These are phyloP conservation scores for Congeria kusceri DNA, from an alignment of 2,888 invertebrate genomes.

Conservation along the genomic window DNA sequence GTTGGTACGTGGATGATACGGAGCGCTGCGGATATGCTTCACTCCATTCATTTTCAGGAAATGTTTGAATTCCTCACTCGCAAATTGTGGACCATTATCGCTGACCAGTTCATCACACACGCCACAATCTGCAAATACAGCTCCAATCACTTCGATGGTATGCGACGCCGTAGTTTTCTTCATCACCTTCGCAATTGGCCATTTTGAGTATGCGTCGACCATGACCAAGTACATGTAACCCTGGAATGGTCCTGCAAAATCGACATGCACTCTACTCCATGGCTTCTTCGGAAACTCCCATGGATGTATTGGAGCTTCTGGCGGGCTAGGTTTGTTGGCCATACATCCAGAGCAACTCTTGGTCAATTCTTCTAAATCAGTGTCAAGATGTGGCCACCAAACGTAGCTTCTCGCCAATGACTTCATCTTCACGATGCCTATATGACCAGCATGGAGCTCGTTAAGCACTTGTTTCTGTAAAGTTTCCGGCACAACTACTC, in stretches of 20 bases:
- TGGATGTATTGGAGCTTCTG: slow-evolving; percentile 65
- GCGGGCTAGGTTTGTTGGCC: slow-evolving; percentile 47
- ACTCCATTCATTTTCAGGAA: slow-evolving; percentile 59
- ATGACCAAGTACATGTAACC: slow-evolving; percentile 80
- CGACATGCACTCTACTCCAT: slow-evolving; percentile 85
- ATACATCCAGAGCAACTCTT: slow-evolving; percentile 42
- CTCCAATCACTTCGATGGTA: slow-evolving; percentile 53
- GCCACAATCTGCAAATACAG: slow-evolving; percentile 58
- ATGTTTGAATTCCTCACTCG: slow-evolving; percentile 46
- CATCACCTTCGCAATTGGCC: slow-evolving; percentile 82
- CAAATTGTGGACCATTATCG: slow-evolving; percentile 61
- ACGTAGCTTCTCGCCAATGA: slow-evolving; percentile 70
- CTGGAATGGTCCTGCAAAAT: slow-evolving; percentile 83
- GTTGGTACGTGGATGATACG: slow-evolving; percentile 64
- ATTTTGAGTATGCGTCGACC: slow-evolving; percentile 85
- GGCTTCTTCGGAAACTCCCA: slow-evolving; percentile 75
- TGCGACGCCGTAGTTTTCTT: slow-evolving; percentile 35
- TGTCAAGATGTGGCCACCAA: no score
- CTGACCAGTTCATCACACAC: no score
- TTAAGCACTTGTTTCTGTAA: slow-evolving; percentile 64
- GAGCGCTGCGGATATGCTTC: slow-evolving; percentile 50
- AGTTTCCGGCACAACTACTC: slow-evolving; percentile 72
- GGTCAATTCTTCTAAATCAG: no score
- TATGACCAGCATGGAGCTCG: slow-evolving; percentile 73
- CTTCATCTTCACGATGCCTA: slow-evolving; percentile 76